phyloP scores from a whole-genome alignment of 2,888 invertebrate genomes.

The Eurytoma californica region DNA sequence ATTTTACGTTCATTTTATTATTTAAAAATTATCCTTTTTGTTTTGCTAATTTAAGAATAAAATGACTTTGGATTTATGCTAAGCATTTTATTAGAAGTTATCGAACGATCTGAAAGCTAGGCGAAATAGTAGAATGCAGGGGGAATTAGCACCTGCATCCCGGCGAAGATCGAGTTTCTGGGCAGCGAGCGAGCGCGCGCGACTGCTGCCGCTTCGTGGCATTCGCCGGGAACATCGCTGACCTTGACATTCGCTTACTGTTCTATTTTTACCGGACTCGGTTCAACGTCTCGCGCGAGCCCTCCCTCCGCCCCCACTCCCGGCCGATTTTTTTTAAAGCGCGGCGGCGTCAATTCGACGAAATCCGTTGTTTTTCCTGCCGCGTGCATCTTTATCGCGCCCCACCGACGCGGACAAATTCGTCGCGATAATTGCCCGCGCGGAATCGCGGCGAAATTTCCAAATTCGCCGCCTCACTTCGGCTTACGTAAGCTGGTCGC shows the following conservation, averaged over 20 bases:
- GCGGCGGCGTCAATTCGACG: conserved; percentile 45
- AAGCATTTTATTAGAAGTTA: too few species aligned
- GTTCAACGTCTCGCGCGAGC: conserved; percentile 53
- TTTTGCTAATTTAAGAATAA: too few species aligned
- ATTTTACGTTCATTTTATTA: too few species aligned
- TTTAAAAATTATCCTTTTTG: too few species aligned
- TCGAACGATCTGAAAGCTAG: not conserved
- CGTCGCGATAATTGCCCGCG: not conserved
- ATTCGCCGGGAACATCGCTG: conserved; percentile 38
- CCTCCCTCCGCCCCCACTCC: conserved; percentile 21
- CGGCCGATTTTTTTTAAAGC: not conserved
- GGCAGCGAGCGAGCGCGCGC: not conserved
- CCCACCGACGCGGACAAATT: too few species aligned
- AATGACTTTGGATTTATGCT: too few species aligned
- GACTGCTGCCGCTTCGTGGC: conserved; percentile 18
- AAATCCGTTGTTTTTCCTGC: conserved; percentile 42
- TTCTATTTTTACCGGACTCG: conserved; percentile 56
- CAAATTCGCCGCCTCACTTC: not conserved
- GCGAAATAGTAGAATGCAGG: conserved; percentile 26
- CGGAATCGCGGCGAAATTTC: conserved; percentile 13
- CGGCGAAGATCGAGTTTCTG: conserved; percentile 28
- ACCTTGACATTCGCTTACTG: conserved; percentile 56
- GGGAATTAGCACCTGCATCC: conserved; percentile 40
- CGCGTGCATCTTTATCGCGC: conserved; percentile 20
- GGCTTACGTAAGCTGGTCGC: conserved; percentile 17